Conservation (phyloP, 1,140 invertebrate species). For the Lepidurus arcticus region DNA sequence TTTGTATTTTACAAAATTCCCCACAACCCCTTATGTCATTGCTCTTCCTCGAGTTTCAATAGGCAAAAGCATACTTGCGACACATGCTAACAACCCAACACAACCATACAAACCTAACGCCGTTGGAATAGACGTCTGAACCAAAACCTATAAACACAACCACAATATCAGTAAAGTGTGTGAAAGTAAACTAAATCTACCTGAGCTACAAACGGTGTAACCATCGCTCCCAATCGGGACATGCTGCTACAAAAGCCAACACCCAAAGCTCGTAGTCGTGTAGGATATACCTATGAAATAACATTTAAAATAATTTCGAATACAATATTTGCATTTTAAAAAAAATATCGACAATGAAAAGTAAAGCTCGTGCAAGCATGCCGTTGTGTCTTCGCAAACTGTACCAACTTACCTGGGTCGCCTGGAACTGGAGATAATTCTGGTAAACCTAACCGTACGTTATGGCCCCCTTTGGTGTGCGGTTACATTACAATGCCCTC, state of each 20-base stretch:
- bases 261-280: constrained; percentile 76
- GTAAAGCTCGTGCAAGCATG: constrained; percentile 19
- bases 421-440: neutral
- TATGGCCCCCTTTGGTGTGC: neutral
- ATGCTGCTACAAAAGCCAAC: constrained; percentile 84
- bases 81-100: constrained; percentile 64
- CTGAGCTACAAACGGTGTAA: constrained; percentile 88
- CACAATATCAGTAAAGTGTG: constrained; percentile 27
- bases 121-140: constrained; percentile 62
- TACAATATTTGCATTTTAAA: too few relatives aligned
- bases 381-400: neutral
- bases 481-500: neutral
- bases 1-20: neutral
- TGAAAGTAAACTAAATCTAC: constrained; percentile 47
- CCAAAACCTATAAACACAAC: constrained; percentile 52
- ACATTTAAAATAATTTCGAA: too few relatives aligned
- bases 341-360: constrained; percentile 31
- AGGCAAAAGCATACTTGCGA: constrained; percentile 67
- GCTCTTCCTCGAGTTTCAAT: constrained; percentile 71
- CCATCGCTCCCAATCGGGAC: constrained; percentile 83
- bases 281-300: constrained; percentile 67
- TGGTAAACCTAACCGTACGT: neutral
- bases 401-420: neutral
- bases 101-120: constrained; percentile 67
- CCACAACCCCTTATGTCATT: constrained; percentile 44